These are phyloP conservation scores for Terebella lapidaria DNA, from an alignment of 2,888 invertebrate genomes.

Conservation along the genomic window DNA sequence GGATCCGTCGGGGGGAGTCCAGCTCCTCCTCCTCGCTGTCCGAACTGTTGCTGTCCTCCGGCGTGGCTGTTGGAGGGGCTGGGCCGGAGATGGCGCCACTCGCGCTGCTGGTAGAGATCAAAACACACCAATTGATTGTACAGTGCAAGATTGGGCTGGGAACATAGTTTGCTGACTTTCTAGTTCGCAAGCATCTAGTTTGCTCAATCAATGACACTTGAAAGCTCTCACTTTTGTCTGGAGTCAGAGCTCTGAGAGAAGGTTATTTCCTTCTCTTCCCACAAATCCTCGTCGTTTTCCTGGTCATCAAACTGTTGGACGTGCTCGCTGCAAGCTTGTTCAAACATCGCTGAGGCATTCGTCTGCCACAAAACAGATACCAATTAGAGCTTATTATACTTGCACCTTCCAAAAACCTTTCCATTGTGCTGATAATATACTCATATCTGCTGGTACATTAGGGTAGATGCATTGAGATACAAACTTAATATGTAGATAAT, in stretches of 20 bases:
- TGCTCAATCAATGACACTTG: no score
- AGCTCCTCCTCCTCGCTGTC: conserved; percentile 53
- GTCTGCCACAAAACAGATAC: conserved; percentile 17
- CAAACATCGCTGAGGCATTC: conserved; percentile 58
- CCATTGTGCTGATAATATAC: background rate
- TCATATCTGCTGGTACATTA: background rate
- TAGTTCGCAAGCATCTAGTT: no score
- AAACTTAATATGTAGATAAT: no score
- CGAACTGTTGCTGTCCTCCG: conserved; percentile 20
- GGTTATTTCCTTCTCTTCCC: conserved; percentile 52
- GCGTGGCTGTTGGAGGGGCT: background rate
- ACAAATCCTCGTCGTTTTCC: conserved; percentile 54
- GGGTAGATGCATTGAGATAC: no score
- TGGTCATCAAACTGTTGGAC: conserved; percentile 51
- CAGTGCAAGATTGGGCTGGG: no score
- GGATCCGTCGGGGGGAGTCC: conserved; percentile 43
- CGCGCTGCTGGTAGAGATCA: background rate
- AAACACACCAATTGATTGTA: background rate
- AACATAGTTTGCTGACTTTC: background rate
- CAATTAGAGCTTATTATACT: background rate
- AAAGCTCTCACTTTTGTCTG: background rate
- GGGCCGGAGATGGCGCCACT: background rate
- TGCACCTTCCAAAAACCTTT: background rate
- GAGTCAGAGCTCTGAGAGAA: conserved; percentile 19
- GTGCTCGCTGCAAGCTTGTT: conserved; percentile 58